phyloP scores from a whole-genome alignment of 2,797 vertebrate genomes.

The Cossypha niveicapilla region DNA sequence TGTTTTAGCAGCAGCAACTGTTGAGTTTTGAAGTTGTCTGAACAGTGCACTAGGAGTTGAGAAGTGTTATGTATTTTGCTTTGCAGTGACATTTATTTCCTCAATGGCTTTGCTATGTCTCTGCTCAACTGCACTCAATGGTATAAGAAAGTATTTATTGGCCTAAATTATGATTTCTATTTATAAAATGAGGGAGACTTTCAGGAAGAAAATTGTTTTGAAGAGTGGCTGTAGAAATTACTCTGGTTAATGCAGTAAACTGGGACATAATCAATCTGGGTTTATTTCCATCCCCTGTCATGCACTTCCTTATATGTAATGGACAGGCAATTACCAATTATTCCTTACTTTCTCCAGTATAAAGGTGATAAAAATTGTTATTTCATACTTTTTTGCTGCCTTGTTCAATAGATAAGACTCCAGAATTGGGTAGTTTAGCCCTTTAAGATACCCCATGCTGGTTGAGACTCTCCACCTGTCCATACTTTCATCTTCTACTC shows the following conservation, averaged over 20 bases:
- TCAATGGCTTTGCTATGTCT: neutral
- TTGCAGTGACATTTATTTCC: neutral
- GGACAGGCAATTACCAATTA: neutral
- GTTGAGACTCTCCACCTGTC: neutral
- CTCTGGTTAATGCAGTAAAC: neutral
- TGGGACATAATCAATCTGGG: neutral
- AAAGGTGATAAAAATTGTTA: neutral
- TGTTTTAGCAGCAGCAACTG: neutral
- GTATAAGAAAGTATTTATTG: neutral
- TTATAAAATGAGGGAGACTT: neutral
- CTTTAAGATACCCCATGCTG: neutral
- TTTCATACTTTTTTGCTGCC: neutral
- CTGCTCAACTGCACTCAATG: neutral
- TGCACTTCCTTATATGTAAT: neutral
- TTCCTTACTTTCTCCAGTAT: neutral
- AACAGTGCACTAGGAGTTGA: neutral
- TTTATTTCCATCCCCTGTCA: neutral
- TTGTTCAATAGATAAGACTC: neutral
- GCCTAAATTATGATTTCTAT: neutral
- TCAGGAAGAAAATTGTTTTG: neutral
- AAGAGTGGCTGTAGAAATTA: neutral
- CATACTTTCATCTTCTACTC: neutral
- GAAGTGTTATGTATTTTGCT: neutral
- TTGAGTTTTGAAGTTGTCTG: neutral
- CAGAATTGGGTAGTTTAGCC: neutral